Evolutionary conservation across 2,113 vertebrate genomes (phyloP), one percentile per base, ranked within the genome.

Genomic region (Sphaerodactylus townsendi): DNA sequence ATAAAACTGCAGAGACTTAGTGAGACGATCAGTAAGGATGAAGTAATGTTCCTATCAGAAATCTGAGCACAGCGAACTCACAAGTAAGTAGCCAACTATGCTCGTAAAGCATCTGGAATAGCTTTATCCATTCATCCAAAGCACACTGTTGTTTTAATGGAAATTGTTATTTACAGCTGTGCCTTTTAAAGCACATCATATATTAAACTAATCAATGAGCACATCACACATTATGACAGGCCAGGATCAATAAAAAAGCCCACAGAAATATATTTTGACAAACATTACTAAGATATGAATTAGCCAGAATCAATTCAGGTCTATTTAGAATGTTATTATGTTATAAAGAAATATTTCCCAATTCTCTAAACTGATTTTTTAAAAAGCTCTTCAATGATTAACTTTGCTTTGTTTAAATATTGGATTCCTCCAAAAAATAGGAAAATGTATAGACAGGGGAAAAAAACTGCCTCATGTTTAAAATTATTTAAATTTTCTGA

Each of bases 151-250:
- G 62, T 50, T 33, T 86, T 93, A 83, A 84, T 81, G 48, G 25
- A 46, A 73, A 84, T 81, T 78, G 89, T 86, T 83, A 93, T 90
- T 91, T 89, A 91, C 72, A 91, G 25, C 37, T 82, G 75, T 79
- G 25, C 56, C 79, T 91, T 92, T 90, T 83, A 89, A 87, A 71
- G 70, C 76, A 90, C 68, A 79, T 50, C 39, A 80, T 82, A 77
- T 77, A 81, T 85, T 82, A 87, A 83, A 79, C 62, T 82, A 84
- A 84, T 91, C 77, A 90, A 89, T 83, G 1, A 37, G 10, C 73
- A 90, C 86, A 75, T 77, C 64, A 88, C 74, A 59, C 85, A 30
- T 87, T 90, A 90, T 65, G 82, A 77, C 35, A 82, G 73, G 15
- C 82, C 65, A 87, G 50, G 77, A 87, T 92, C 85, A 92, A 85